These are phyloP conservation scores for Chalcis sispes DNA, from an alignment of 2,888 invertebrate species.

Conservation along the genomic window DNA sequence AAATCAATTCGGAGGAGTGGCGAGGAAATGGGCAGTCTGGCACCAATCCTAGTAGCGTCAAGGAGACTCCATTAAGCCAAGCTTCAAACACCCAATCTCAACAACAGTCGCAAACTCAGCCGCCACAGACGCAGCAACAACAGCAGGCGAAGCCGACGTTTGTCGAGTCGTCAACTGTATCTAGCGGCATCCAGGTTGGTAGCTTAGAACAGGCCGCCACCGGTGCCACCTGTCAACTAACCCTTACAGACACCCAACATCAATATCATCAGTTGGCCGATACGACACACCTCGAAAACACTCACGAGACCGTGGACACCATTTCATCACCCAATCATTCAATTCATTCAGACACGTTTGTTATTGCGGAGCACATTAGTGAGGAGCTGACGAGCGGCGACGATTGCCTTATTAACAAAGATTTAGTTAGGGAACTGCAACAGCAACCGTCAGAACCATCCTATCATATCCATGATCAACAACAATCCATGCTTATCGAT, in stretches of 20 bases:
- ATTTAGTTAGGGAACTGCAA: constrained; percentile 53
- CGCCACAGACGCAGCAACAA: constrained; percentile 60
- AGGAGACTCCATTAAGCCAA: constrained; percentile 70
- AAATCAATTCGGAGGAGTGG: constrained; percentile 70
- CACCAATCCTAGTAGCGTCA: constrained; percentile 66
- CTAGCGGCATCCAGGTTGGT: constrained; percentile 76
- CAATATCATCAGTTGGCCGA: constrained; percentile 70
- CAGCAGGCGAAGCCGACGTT: constrained; percentile 65
- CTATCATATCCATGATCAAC: constrained; percentile 51
- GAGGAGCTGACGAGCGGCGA: constrained; percentile 64
- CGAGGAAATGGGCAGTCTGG: constrained; percentile 55
- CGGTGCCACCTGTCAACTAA: constrained; percentile 71
- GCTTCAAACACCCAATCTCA: constrained; percentile 61
- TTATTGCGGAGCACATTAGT: constrained; percentile 58
- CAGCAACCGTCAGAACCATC: constrained; percentile 44
- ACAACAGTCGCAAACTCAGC: constrained; percentile 57
- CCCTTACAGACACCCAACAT: constrained; percentile 70
- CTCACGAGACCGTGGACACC: constrained; percentile 67
- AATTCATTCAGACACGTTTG: constrained; percentile 72
- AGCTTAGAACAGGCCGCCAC: constrained; percentile 71
- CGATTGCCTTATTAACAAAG: constrained; percentile 55
- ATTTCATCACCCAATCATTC: constrained; percentile 71
- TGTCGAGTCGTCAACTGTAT: constrained; percentile 74
- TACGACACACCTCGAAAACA: constrained; percentile 75
- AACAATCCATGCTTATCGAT: constrained; percentile 56